phyloP scores from a whole-genome alignment of 2,888 invertebrate genomes.

The Pollenia amentaria region DNA sequence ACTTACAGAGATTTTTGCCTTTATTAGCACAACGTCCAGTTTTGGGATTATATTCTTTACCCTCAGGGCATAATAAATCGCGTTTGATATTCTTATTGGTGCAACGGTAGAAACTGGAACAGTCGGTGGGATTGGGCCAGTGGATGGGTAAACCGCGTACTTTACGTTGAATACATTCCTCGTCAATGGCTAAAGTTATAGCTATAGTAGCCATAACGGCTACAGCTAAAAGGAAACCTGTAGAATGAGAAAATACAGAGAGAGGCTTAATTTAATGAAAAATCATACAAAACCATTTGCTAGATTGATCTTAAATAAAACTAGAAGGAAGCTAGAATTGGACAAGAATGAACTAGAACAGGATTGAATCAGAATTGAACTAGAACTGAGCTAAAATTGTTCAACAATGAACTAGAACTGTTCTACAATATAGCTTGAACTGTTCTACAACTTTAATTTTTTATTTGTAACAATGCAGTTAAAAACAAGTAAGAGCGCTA shows the following conservation, averaged over 20 bases:
- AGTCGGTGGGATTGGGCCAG: slow-evolving; percentile 79
- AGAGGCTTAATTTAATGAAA: too few relatives aligned
- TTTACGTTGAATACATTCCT: slow-evolving; percentile 80
- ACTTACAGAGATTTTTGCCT: slow-evolving; percentile 77
- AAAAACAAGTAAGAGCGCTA: too few relatives aligned
- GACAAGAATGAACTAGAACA: too few relatives aligned
- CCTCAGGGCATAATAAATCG: slow-evolving; percentile 77
- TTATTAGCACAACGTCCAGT: slow-evolving; percentile 78
- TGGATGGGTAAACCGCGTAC: slow-evolving; percentile 77
- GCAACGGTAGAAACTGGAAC: slow-evolving; percentile 80
- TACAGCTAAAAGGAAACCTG: slow-evolving; percentile 80
- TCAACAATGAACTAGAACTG: too few relatives aligned
- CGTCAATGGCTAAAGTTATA: slow-evolving; percentile 78
- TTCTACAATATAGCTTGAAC: too few relatives aligned
- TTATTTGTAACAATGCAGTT: too few relatives aligned
- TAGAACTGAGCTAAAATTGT: too few relatives aligned
- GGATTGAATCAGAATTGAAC: too few relatives aligned
- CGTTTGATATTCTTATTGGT: slow-evolving; percentile 77
- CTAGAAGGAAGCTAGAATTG: too few relatives aligned
- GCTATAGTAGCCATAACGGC: slow-evolving; percentile 77
- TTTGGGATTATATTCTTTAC: slow-evolving; percentile 78
- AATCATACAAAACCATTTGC: too few relatives aligned
- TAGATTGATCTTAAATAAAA: too few relatives aligned
- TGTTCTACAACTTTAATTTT: too few relatives aligned
- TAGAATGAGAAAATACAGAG: background rate